Evolutionary conservation across 2,888 invertebrate species (phyloP), one percentile per base, ranked within the genome.

Genomic region (Clepsis dumicolana): DNA sequence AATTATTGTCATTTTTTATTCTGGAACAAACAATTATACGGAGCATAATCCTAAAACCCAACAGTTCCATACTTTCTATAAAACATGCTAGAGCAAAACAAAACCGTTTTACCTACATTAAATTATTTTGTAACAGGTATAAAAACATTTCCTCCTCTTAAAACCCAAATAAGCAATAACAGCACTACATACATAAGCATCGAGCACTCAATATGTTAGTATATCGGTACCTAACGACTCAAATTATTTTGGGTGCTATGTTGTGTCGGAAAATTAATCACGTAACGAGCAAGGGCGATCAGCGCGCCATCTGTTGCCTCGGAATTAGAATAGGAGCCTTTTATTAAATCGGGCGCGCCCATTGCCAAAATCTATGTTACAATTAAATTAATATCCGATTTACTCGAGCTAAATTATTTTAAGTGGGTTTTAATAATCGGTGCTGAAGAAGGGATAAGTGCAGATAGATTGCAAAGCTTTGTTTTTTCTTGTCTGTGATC

Each of bases 231-330:
- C 52, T 52, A 52, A 35, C n/a, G 18, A 27, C 41, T 35, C 27
- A 70, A 80, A 84, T 82, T 82, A 82, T 82, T 83, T 80, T 68
- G 72, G 62, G 70, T 71, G 76, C 72, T 78, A 84, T 84, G 80
- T 84, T 86, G 80, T 84, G 82, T 82, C 80, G 81, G 80, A 85
- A 57, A 84, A 86, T 87, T 86, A 87, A 86, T 87, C 82, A 82
- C 50, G 35, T 56, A 64, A 75, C 71, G 75, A 78, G 75, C 77
- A 75, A 73, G 73, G 75, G 78, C 82, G 81, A 86, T 86, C 80
- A 81, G 77, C 75, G 72, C 76, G 73, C 84, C 87, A 87, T 86
- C 87, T 88, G 87, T 81, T 80, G 78, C 82, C 78, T 85, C 81
- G 75, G 82, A 82, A 85, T 87, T 87, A 84, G 80, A 86, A 86